Percentiles rank a stretch among this genome's conserved stretches.
These are phyloP conservation scores for Prietella phreatophila DNA, from an alignment of 2,113 vertebrate genomes.

Conservation along the genomic window DNA sequence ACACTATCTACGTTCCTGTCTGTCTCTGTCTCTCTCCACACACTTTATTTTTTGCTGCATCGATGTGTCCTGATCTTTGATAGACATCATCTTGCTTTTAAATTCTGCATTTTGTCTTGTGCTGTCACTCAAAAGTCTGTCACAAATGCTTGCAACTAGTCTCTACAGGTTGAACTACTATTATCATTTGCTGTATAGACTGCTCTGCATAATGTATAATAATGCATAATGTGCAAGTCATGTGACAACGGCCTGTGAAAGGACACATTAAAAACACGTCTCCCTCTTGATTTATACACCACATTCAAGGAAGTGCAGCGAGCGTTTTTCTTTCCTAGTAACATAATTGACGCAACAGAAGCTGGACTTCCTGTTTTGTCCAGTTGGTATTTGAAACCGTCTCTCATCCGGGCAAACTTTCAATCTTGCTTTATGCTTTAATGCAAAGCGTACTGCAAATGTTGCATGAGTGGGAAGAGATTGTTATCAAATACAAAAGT, in stretches of 20 bases:
- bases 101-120: neutral
- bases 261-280: neutral
- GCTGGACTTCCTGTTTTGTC: conserved; percentile 20
- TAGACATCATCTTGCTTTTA: neutral
- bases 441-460: conserved; percentile 29
- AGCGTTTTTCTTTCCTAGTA: neutral
- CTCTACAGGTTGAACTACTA: neutral
- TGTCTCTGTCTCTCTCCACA: neutral
- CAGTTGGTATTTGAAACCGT: neutral
- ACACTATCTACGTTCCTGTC: neutral
- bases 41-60: neutral
- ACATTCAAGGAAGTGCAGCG: neutral
- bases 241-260: neutral
- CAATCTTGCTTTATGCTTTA: neutral
- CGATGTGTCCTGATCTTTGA: neutral
- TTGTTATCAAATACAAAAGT: neutral
- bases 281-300: neutral
- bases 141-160: neutral
- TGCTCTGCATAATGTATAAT: too few relatives aligned
- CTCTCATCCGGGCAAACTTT: neutral
- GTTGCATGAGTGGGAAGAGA: neutral
- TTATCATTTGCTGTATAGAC: neutral
- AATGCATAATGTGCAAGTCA: neutral
- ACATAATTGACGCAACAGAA: conserved; percentile 14
- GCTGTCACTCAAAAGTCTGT: neutral